phyloP scores from a whole-genome alignment of 2,888 invertebrate genomes.

The Lasioglossum lativentre region DNA sequence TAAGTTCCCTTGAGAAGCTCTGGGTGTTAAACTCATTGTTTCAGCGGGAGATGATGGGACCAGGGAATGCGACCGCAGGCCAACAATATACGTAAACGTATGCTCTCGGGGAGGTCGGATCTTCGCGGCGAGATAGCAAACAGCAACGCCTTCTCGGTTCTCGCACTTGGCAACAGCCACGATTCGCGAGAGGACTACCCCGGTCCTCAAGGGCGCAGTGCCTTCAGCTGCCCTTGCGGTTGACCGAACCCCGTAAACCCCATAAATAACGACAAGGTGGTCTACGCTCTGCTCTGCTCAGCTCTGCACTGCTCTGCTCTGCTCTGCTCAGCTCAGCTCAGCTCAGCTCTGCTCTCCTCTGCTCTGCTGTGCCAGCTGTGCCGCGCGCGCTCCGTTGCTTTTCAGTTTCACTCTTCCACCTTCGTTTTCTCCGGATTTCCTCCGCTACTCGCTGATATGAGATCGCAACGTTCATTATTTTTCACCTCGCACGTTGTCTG shows the following conservation, averaged over 20 bases:
- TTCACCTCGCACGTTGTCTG: slow-evolving; percentile 3
- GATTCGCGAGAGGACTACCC: slow-evolving; percentile 58
- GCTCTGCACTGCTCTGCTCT: not conserved
- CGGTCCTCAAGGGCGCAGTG: slow-evolving; percentile 73
- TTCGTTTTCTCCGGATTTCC: slow-evolving; percentile 50
- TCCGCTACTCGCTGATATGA: slow-evolving; percentile 15
- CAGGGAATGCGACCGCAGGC: slow-evolving; percentile 74
- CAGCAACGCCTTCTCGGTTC: slow-evolving; percentile 74
- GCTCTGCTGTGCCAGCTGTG: slow-evolving; percentile 63
- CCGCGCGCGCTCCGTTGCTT: slow-evolving; percentile 44
- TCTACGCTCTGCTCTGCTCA: slow-evolving; percentile 24
- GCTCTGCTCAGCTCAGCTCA: not conserved
- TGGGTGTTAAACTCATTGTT: slow-evolving; percentile 67
- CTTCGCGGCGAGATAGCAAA: slow-evolving; percentile 74
- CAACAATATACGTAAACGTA: slow-evolving; percentile 78
- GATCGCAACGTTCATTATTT: slow-evolving; percentile 2
- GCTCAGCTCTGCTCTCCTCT: no score
- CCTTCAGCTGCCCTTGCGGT: slow-evolving; percentile 76
- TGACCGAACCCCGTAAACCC: slow-evolving; percentile 77
- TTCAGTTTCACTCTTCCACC: slow-evolving; percentile 59
- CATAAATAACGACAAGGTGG: slow-evolving; percentile 76
- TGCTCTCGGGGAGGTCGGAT: slow-evolving; percentile 64
- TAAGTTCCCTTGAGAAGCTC: slow-evolving; percentile 59
- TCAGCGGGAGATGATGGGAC: slow-evolving; percentile 66
- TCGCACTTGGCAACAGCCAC: slow-evolving; percentile 73